Evolutionary conservation across 2,797 vertebrate genomes (phyloP).

Genomic region (Anolis apletophallus): DNA sequence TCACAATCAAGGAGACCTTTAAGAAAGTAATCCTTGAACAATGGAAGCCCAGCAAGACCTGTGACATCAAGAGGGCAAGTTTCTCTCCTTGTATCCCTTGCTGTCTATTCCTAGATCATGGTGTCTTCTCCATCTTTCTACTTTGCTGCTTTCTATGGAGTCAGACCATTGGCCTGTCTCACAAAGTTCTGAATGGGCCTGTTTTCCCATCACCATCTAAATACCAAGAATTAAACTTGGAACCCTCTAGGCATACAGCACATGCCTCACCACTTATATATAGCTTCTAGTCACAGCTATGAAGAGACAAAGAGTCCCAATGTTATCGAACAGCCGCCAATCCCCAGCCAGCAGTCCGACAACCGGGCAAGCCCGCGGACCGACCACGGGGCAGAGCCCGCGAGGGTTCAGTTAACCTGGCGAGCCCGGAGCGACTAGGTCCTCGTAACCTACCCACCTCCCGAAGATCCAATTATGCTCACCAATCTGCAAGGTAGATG

Average conservation of each 20-base stretch:
- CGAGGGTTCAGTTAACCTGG: too few relatives aligned
- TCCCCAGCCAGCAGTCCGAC: too few relatives aligned
- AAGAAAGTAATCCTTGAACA: conserved; percentile 10
- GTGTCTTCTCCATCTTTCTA: not conserved
- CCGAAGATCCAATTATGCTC: too few relatives aligned
- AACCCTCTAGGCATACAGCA: not conserved
- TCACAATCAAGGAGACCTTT: not conserved
- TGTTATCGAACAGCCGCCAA: too few relatives aligned
- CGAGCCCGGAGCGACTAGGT: too few relatives aligned
- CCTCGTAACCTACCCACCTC: too few relatives aligned
- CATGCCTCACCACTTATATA: not conserved
- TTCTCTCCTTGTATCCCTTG: not conserved
- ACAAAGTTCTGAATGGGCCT: not conserved
- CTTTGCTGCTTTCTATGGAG: not conserved
- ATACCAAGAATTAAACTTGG: not conserved
- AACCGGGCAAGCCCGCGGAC: too few relatives aligned
- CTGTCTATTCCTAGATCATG: not conserved
- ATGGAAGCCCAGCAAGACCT: not conserved
- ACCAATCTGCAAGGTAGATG: too few relatives aligned
- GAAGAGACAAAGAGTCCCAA: too few relatives aligned
- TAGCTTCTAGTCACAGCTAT: too few relatives aligned
- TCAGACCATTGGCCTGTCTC: not conserved
- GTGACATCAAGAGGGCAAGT: conserved; percentile 11
- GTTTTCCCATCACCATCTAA: not conserved
- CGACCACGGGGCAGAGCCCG: too few relatives aligned